A percentile compares a stretch with the other conserved stretches of the same genome.
Conservation (phyloP, 2,797 vertebrate species). For the Macropodus opercularis region DNA sequence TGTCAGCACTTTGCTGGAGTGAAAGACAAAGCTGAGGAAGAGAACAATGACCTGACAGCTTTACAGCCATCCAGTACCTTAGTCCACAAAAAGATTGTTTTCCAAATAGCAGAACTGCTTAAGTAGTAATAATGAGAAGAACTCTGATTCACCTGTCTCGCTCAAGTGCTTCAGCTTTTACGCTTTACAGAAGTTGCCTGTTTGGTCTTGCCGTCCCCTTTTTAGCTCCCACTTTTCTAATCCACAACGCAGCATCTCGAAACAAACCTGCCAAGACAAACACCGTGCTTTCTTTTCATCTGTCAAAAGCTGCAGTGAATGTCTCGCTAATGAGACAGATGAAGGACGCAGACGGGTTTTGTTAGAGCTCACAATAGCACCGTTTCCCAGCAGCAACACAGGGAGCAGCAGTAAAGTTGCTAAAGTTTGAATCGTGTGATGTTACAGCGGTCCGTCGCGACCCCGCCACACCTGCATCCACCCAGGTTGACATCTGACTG, state of each 20-base stretch:
- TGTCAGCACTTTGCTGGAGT: too few relatives aligned
- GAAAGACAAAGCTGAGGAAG: too few relatives aligned
- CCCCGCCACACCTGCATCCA: too few relatives aligned
- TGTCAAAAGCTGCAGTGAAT: constrained; percentile 3
- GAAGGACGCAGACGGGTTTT: constrained; percentile 12
- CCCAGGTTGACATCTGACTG: too few relatives aligned
- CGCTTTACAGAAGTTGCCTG: constrained; percentile 22
- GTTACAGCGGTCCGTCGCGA: too few relatives aligned
- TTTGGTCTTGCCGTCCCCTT: constrained; percentile 10
- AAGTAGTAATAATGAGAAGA: too few relatives aligned
- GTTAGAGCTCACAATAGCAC: background rate
- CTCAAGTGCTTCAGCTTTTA: constrained; percentile 10
- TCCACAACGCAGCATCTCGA: background rate
- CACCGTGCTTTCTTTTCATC: constrained; percentile 26
- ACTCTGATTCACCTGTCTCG: constrained; percentile 9
- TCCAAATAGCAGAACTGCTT: too few relatives aligned
- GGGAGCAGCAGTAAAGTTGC: too few relatives aligned
- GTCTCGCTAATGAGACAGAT: constrained; percentile 15
- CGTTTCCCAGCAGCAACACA: background rate
- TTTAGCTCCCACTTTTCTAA: background rate
- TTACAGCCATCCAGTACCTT: too few relatives aligned
- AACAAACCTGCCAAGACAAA: constrained; percentile 8
- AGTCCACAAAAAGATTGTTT: too few relatives aligned
- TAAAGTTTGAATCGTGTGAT: too few relatives aligned
- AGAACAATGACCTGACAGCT: too few relatives aligned